Percentiles rank a stretch among this genome's conserved stretches.
Evolutionary conservation across 2,888 invertebrate genomes (phyloP).

Genomic region (Adela reaumurella): DNA sequence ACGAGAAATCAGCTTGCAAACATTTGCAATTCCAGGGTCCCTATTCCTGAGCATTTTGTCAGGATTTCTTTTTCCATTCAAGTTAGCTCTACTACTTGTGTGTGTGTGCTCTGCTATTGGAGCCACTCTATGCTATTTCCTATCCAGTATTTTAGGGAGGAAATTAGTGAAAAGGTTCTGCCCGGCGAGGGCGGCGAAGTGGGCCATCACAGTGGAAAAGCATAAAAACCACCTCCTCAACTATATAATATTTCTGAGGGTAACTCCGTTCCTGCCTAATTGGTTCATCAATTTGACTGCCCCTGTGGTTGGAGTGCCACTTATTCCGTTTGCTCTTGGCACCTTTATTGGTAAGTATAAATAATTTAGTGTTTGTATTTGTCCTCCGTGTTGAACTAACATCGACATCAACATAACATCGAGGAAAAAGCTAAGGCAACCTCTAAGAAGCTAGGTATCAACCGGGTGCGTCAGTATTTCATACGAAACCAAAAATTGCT

Average conservation of each 20-base stretch:
- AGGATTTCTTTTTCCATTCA: constrained; percentile 94
- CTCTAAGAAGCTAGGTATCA: no score
- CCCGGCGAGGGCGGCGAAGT: constrained; percentile 80
- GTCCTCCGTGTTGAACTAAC: no score
- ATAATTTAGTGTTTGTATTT: no score
- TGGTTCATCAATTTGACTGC: constrained; percentile 98
- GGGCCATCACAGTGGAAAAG: constrained; percentile 80
- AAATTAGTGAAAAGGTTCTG: constrained; percentile 82
- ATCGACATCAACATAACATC: no score
- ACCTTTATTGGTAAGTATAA: constrained; percentile 86
- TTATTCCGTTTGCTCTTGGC: constrained; percentile 88
- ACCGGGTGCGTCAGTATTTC: no score
- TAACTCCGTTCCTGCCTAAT: constrained; percentile 97
- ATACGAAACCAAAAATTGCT: no score
- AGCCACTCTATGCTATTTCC: constrained; percentile 90
- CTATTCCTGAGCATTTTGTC: constrained; percentile 95
- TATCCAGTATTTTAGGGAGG: constrained; percentile 88
- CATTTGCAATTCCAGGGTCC: constrained; percentile 99
- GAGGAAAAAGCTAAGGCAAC: no score
- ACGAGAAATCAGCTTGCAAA: constrained; percentile 75
- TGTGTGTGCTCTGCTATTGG: constrained; percentile 95
- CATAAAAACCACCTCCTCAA: constrained; percentile 88
- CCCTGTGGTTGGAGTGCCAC: constrained; percentile 94
- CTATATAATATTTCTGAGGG: constrained; percentile 94
- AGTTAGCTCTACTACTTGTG: constrained; percentile 80